A percentile compares a stretch with the other conserved stretches of the same genome.
Evolutionary conservation across 2,113 vertebrate genomes (phyloP).

Genomic region (Coptodon rendalli): DNA sequence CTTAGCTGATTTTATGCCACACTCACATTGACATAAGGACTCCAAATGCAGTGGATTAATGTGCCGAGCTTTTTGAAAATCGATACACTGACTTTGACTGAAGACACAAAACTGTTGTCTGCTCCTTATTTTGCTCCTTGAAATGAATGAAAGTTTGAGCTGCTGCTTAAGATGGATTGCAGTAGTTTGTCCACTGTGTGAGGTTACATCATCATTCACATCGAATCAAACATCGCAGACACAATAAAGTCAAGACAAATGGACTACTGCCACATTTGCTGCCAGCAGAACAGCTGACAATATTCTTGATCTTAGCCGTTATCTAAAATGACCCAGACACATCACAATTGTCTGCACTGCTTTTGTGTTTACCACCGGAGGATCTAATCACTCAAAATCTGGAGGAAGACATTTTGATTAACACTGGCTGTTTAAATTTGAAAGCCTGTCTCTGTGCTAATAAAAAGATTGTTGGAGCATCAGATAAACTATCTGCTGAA

Average conservation of each 20-base stretch:
- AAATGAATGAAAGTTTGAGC: not conserved
- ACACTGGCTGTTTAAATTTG: not conserved
- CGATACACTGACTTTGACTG: not conserved
- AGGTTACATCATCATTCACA: not conserved
- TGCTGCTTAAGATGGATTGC: not conserved
- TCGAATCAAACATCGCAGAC: not conserved
- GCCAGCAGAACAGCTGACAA: not conserved
- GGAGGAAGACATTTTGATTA: not conserved
- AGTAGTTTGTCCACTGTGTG: not conserved
- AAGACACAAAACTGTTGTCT: not conserved
- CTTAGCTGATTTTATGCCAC: not conserved
- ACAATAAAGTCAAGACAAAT: not conserved
- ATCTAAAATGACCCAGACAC: not conserved
- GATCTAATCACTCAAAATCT: not conserved
- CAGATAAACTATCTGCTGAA: not conserved
- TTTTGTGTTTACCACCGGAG: not conserved
- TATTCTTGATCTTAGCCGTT: not conserved
- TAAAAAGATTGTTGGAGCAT: not conserved
- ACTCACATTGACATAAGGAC: not conserved
- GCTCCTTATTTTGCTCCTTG: not conserved
- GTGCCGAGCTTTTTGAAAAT: not conserved
- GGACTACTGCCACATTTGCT: not conserved
- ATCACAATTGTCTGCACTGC: not conserved
- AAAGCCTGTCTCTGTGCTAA: not conserved
- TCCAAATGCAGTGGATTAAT: not conserved